A percentile compares a stretch with the other conserved stretches of the same genome.
These are phyloP conservation scores for Chloroclystis v-ata DNA, from an alignment of 2,888 invertebrate species.

Conservation along the genomic window DNA sequence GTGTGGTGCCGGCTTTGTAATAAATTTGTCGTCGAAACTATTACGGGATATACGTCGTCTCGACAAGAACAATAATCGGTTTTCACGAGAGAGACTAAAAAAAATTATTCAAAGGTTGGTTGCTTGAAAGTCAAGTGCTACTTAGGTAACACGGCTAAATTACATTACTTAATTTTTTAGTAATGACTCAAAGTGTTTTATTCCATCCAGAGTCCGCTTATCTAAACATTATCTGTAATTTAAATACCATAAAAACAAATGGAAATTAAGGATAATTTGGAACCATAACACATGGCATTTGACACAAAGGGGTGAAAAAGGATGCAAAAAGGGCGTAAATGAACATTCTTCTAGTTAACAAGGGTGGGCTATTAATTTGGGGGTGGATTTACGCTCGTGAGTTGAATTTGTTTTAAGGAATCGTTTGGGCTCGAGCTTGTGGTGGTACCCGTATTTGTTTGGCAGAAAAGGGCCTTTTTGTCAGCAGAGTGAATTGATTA, in stretches of 20 bases:
- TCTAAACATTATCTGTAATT: background rate
- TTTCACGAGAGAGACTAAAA: no score
- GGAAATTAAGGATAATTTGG: constrained; percentile 12
- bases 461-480: background rate
- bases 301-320: constrained; percentile 15
- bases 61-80: no score
- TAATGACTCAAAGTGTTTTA: no score
- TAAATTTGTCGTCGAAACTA: no score
- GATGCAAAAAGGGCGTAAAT: constrained; percentile 26
- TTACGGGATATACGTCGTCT: no score
- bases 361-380: constrained; percentile 34
- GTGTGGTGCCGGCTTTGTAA: no score
- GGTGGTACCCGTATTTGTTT: constrained; percentile 5
- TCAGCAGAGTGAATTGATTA: no score
- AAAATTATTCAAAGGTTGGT: no score
- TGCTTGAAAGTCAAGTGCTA: no score
- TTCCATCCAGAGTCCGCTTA: no score
- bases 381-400: constrained; percentile 27
- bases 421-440: constrained; percentile 19
- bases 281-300: constrained; percentile 13
- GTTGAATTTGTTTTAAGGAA: constrained; percentile 30
- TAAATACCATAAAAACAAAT: constrained; percentile 14
- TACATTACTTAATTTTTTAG: no score
- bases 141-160: no score
- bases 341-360: constrained; percentile 33